These are phyloP conservation scores for Argyra leucocephala DNA, from an alignment of 2,888 invertebrate genomes.

Conservation along the genomic window DNA sequence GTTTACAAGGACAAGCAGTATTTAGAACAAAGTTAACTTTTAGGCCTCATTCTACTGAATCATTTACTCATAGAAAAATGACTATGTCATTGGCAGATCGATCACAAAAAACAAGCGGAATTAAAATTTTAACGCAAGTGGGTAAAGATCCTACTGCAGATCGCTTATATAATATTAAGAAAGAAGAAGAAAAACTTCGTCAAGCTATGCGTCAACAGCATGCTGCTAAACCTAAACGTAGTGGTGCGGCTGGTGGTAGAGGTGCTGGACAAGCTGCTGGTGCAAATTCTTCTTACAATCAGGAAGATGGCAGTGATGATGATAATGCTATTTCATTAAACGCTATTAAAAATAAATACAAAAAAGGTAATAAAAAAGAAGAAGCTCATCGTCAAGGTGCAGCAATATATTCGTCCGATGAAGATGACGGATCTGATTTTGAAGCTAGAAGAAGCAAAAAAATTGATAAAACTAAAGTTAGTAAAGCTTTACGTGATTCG, in stretches of 20 bases:
- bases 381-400: conserved; percentile 34
- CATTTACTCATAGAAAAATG: conserved; percentile 98
- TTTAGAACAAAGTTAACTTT: conserved; percentile 94
- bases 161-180: conserved; percentile 83
- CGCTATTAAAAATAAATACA: conserved; percentile 89
- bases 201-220: conserved; percentile 65
- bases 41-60: conserved; percentile 97
- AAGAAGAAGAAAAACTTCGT: conserved; percentile 91
- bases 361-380: conserved; percentile 41
- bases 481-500: conserved; percentile 71
- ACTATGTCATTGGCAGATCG: conserved; percentile 94
- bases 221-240: conserved; percentile 48
- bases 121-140: conserved; percentile 84
- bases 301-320: conserved; percentile 81
- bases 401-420: conserved; percentile 82
- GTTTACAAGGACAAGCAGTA: conserved; percentile 94
- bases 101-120: conserved; percentile 84
- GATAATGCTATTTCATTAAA: conserved; percentile 85
- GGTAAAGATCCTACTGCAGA: conserved; percentile 82
- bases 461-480: conserved; percentile 63
- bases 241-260: conserved; percentile 36
- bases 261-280: conserved; percentile 40
- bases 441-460: conserved; percentile 64
- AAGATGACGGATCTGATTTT: conserved; percentile 64
- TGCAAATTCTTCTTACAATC: conserved; percentile 43